Conservation (phyloP, 1,140 invertebrate genomes). For the Drosophila seguyi region DNA sequence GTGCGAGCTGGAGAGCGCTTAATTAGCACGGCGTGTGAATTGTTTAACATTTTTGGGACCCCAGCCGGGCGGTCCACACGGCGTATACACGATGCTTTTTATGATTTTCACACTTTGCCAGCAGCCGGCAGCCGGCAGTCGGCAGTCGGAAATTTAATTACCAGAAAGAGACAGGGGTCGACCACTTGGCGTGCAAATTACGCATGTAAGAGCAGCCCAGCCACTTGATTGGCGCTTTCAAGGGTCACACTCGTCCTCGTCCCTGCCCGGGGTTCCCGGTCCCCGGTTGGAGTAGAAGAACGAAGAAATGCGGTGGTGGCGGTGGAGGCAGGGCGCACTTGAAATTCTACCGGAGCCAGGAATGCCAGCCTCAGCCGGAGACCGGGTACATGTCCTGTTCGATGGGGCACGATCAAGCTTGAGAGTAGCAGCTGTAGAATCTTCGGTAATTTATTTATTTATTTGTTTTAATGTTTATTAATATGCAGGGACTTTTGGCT, state of each 20-base stretch:
- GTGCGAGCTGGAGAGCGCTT: slow-evolving; percentile 57
- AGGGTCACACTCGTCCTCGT: slow-evolving; percentile 66
- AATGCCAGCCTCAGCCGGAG: background rate
- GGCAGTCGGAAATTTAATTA: slow-evolving; percentile 73
- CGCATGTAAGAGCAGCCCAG: slow-evolving; percentile 71
- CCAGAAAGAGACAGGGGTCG: slow-evolving; percentile 42
- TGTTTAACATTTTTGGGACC: slow-evolving; percentile 75
- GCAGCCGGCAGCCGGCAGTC: slow-evolving; percentile 30
- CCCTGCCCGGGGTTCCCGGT: background rate
- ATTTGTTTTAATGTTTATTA: background rate
- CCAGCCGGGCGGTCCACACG: slow-evolving; percentile 28
- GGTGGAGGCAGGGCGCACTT: slow-evolving; percentile 11
- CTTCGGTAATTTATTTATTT: background rate
- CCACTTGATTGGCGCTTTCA: slow-evolving; percentile 78
- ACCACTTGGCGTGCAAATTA: slow-evolving; percentile 77
- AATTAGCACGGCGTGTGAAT: slow-evolving; percentile 79
- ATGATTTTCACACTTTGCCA: slow-evolving; percentile 76
- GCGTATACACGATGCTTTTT: slow-evolving; percentile 75
- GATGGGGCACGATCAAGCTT: background rate
- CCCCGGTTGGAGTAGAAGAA: background rate
- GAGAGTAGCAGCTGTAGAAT: background rate
- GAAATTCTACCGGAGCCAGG: slow-evolving; percentile 12
- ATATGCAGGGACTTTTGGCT: background rate
- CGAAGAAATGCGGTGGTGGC: background rate
- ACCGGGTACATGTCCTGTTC: background rate